Evolutionary conservation across 2,797 vertebrate species (phyloP).

Genomic region (Glossophaga mutica): DNA sequence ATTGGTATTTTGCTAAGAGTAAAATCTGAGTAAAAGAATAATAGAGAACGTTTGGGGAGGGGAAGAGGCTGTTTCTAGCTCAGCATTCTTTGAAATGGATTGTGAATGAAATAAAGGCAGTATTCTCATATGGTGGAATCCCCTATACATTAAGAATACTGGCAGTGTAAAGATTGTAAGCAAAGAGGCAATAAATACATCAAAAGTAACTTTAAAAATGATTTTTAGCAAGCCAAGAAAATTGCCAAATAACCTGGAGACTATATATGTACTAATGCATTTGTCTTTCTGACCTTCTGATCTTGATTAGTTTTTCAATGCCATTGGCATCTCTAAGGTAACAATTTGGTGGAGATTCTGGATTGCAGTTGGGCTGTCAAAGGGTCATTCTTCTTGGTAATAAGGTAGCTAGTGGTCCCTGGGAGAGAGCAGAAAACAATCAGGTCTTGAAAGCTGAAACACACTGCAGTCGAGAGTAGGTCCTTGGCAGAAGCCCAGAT

Average conservation of each 20-base stretch:
- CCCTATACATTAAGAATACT: constrained; percentile 66
- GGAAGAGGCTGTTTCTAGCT: constrained; percentile 35
- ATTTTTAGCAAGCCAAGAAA: constrained; percentile 74
- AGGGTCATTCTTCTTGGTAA: constrained; percentile 81
- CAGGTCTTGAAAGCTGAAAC: constrained; percentile 78
- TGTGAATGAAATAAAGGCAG: constrained; percentile 67
- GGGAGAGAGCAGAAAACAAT: constrained; percentile 79
- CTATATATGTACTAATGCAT: constrained; percentile 68
- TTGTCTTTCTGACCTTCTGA: constrained; percentile 80
- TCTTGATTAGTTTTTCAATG: constrained; percentile 79
- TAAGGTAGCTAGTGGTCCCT: constrained; percentile 79
- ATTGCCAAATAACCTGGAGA: constrained; percentile 72
- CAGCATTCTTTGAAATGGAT: constrained; percentile 44
- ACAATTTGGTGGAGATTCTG: constrained; percentile 80
- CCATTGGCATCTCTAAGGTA: constrained; percentile 72
- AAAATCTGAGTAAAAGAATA: constrained; percentile 54
- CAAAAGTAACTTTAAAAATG: constrained; percentile 59
- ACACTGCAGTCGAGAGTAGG: constrained; percentile 72
- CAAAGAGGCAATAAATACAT: constrained; percentile 75
- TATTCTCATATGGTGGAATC: constrained; percentile 68
- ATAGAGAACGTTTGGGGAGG: constrained; percentile 34
- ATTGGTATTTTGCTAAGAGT: constrained; percentile 30
- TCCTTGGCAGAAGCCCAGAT: constrained; percentile 77
- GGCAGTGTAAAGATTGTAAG: constrained; percentile 72
- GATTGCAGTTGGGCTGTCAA: constrained; percentile 76